Conservation (phyloP, 2,888 invertebrate species). For the Spilarctia lutea region DNA sequence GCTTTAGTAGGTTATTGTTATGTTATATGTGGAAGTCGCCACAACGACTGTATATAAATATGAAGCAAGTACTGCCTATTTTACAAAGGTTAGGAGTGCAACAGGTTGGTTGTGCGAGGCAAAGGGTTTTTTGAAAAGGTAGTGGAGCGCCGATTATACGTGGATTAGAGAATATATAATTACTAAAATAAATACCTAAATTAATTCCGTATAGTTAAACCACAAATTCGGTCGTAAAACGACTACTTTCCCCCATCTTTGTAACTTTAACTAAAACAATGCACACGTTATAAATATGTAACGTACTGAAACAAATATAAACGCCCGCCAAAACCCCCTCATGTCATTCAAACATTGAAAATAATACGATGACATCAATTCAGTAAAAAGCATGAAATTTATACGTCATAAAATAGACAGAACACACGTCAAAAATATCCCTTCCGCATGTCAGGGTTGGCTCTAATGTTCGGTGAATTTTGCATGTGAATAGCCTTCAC, state of each 20-base stretch:
- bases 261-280: neutral
- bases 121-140: no score
- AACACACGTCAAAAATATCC: constrained; percentile 78
- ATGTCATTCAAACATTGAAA: constrained; percentile 47
- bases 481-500: constrained; percentile 75
- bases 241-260: neutral
- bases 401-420: constrained; percentile 45
- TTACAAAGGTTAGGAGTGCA: no score
- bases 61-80: neutral
- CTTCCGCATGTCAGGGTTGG: constrained; percentile 80
- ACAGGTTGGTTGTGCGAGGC: no score
- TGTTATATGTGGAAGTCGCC: no score
- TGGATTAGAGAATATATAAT: no score
- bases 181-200: no score
- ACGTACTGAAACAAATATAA: constrained; percentile 7
- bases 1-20: no score
- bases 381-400: constrained; percentile 53
- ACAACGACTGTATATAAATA: no score
- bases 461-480: constrained; percentile 78
- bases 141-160: no score
- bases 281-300: neutral
- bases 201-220: no score
- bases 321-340: constrained; percentile 19
- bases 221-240: no score
- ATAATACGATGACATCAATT: constrained; percentile 53